These are phyloP conservation scores for Piaya cayana DNA, from an alignment of 2,113 vertebrate genomes.

Conservation along the genomic window DNA sequence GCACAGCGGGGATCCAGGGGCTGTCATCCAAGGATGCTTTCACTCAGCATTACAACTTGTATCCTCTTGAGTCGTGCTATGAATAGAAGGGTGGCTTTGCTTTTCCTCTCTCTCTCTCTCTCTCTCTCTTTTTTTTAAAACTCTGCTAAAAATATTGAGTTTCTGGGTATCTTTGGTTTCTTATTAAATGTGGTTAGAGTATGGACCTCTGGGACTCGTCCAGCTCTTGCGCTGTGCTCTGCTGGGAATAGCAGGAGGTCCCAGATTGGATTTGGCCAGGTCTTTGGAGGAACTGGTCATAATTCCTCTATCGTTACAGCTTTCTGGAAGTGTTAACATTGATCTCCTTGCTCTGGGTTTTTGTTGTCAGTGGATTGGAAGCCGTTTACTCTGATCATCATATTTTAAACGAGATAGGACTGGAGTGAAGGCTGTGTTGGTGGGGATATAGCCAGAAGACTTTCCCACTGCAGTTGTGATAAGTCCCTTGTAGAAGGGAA, in stretches of 20 bases:
- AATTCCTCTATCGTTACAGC: neutral
- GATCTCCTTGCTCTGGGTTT: constrained; percentile 25
- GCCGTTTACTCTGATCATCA: neutral
- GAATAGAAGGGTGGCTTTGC: constrained; percentile 19
- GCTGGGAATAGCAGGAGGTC: constrained; percentile 2
- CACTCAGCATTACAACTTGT: constrained; percentile 33
- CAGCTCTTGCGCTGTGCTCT: neutral
- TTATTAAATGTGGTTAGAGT: neutral
- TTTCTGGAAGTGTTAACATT: constrained; percentile 22
- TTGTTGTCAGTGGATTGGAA: neutral
- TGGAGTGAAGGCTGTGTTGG: neutral
- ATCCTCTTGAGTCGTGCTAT: neutral
- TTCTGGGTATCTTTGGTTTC: neutral
- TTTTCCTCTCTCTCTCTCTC: neutral
- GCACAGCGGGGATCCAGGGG: constrained; percentile 26
- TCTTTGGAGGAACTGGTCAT: neutral
- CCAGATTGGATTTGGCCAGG: neutral
- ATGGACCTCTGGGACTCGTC: neutral
- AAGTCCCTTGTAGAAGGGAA: neutral
- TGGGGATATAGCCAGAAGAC: neutral
- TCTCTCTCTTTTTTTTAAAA: neutral
- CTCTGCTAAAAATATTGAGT: neutral
- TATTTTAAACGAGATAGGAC: neutral
- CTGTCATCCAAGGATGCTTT: constrained; percentile 41
- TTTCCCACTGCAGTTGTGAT: neutral